Percentiles rank a stretch among this genome's conserved stretches.
Conservation (phyloP, 2,113 vertebrate species). For the Cacatua alba region DNA sequence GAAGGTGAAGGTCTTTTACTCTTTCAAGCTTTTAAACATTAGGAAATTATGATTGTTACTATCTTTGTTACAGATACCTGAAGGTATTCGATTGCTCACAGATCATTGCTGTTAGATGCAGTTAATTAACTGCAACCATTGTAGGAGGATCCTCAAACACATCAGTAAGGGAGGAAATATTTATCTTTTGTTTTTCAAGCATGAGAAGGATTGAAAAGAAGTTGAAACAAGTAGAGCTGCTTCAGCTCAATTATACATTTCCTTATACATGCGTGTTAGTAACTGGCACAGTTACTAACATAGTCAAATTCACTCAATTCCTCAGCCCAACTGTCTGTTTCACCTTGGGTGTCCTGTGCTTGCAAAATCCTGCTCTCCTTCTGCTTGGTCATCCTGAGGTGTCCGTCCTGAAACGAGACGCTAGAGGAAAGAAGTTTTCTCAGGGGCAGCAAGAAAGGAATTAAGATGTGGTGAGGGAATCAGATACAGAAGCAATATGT, state of each 20-base stretch:
- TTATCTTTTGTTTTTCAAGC: not conserved
- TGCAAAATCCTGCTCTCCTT: not conserved
- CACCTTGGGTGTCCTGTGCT: not conserved
- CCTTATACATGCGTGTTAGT: not conserved
- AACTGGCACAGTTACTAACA: not conserved
- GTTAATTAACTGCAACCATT: not conserved
- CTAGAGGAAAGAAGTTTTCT: not conserved
- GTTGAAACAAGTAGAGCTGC: not conserved
- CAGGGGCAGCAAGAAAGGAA: not conserved
- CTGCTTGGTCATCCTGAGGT: not conserved
- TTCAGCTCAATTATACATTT: not conserved
- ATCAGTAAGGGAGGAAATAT: not conserved
- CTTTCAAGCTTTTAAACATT: not conserved
- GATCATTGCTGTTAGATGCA: not conserved
- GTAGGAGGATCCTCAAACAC: not conserved
- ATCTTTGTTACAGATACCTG: not conserved
- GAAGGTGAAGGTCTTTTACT: not conserved
- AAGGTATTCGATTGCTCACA: not conserved
- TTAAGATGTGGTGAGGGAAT: not conserved
- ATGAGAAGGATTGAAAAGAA: conserved; percentile 2
- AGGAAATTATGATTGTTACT: not conserved
- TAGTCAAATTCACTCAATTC: not conserved
- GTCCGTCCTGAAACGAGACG: not conserved
- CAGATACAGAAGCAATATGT: not conserved
- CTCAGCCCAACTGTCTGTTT: not conserved